Evolutionary conservation across 2,888 invertebrate genomes (phyloP).

Genomic region (Maniola hyperantus): DNA sequence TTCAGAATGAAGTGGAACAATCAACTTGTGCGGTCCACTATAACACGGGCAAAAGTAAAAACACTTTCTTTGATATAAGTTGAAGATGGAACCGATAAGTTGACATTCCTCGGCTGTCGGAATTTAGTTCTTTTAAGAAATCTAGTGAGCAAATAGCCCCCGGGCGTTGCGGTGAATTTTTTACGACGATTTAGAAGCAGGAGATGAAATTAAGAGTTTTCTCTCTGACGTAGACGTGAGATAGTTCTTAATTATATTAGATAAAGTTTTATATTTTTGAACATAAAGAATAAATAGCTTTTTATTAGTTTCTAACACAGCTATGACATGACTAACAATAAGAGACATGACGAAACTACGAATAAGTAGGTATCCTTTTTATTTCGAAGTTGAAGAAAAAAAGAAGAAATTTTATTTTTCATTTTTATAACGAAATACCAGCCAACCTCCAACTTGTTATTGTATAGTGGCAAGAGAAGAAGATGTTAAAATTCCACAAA

Average conservation of each 20-base stretch:
- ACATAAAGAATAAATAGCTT: too few relatives aligned
- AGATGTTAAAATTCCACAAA: too few relatives aligned
- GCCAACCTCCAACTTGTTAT: not conserved
- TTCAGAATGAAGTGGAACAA: conserved; percentile 7
- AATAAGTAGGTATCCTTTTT: too few relatives aligned
- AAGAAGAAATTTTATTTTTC: too few relatives aligned
- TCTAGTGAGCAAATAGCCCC: conserved; percentile 27
- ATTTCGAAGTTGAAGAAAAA: too few relatives aligned
- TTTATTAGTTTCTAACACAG: too few relatives aligned
- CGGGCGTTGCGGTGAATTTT: conserved; percentile 21
- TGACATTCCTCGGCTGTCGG: conserved; percentile 39
- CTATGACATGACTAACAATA: too few relatives aligned
- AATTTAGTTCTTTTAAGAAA: conserved; percentile 37
- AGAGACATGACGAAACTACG: too few relatives aligned
- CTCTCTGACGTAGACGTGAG: conserved; percentile 6
- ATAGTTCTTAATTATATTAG: not conserved
- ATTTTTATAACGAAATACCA: not conserved
- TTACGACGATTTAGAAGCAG: conserved; percentile 23
- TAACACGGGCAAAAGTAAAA: conserved; percentile 67
- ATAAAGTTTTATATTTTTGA: not conserved
- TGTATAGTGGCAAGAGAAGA: too few relatives aligned
- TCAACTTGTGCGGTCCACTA: conserved; percentile 25
- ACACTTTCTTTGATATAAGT: conserved; percentile 62
- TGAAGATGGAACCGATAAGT: conserved; percentile 45
- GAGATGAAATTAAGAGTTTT: conserved; percentile 20